Base-by-base conservation (phyloP, 2,113 vertebrate species). In the Anseranas semipalmata region DNA sequence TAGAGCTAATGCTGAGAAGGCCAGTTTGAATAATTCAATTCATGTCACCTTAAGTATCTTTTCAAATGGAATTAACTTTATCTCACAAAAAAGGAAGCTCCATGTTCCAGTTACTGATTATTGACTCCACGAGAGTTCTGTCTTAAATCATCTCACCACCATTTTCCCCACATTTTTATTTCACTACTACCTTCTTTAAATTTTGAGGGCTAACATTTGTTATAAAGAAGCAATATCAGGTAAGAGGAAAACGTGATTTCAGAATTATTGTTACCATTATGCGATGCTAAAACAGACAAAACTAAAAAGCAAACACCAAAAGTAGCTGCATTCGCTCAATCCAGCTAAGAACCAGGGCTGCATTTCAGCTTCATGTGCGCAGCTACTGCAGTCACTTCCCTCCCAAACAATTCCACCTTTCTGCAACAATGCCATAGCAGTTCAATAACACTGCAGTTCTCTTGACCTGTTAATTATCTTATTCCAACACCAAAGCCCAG, bases 61-160 rank as follows among this genome's bases (percentile, higher is more conserved):
- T 96, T 96, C 95, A 97, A 97, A 97, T 95, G 85, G 97, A 97
- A 98, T 97, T 98, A 97, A 97, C 95, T 97, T 97, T 95, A 96
- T 96, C 96, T 96, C 85, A 86, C 78, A 85, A 95, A 93, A 97
- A 96, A 91, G 52, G 70, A 95, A 97, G 70, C 86, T 87, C 74
- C 94, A 96, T 94, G 92, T 96, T 97, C 96, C 96, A 90, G 90
- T 93, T 95, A 96, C 94, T 96, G 96, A 96, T 95, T 97, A 97
- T 93, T 96, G 97, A 97, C 95, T 97, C 79, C 93, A 87, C 2
- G 0, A 97, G 92, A 82, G 81, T 82, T 96, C 86, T 73, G 79
- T 83, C 92, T 96, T 96, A 96, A 97, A 97, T 96, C 94, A 97
- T 94, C 77, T 93, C 70, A 81, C 89, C 68, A 88, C 79, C 92